Evolutionary conservation across 2,888 invertebrate species (phyloP).

Genomic region (Caenorhabditis wallacei): DNA sequence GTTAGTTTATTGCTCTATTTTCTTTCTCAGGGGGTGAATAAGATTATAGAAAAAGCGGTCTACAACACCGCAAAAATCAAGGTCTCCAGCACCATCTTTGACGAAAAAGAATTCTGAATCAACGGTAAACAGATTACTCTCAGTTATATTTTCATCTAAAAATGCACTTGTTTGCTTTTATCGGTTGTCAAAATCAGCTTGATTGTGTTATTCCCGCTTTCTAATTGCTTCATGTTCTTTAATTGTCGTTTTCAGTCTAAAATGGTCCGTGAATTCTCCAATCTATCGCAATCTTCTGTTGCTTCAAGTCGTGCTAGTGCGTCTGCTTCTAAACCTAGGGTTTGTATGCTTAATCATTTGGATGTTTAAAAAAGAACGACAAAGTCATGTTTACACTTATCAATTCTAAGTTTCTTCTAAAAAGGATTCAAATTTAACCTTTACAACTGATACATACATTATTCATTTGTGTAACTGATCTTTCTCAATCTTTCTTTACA

Average conservation of each 20-base stretch:
- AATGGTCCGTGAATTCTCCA: conserved; percentile 68
- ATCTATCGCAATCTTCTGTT: conserved; percentile 64
- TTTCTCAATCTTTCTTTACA: background rate
- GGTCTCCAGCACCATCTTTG: conserved; percentile 54
- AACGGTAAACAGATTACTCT: conserved; percentile 54
- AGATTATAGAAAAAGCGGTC: conserved; percentile 58
- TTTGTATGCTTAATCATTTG: conserved; percentile 35
- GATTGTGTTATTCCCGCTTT: background rate
- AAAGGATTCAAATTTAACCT: no score
- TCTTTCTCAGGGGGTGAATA: background rate
- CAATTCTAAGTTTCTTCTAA: no score
- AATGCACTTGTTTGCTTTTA: conserved; percentile 15
- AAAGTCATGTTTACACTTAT: background rate
- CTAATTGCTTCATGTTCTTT: conserved; percentile 15
- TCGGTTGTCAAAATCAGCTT: conserved; percentile 8
- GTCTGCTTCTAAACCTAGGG: conserved; percentile 61
- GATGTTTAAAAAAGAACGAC: background rate
- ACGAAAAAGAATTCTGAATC: conserved; percentile 47
- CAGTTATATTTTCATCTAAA: background rate
- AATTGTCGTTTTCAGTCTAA: conserved; percentile 59
- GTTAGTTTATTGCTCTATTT: conserved; percentile 22
- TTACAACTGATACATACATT: no score
- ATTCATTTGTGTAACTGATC: no score
- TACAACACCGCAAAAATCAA: conserved; percentile 53
- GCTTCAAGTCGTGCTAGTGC: conserved; percentile 62